These are phyloP conservation scores for Micromesistius poutassou DNA, from an alignment of 2,797 vertebrate genomes.

Conservation along the genomic window DNA sequence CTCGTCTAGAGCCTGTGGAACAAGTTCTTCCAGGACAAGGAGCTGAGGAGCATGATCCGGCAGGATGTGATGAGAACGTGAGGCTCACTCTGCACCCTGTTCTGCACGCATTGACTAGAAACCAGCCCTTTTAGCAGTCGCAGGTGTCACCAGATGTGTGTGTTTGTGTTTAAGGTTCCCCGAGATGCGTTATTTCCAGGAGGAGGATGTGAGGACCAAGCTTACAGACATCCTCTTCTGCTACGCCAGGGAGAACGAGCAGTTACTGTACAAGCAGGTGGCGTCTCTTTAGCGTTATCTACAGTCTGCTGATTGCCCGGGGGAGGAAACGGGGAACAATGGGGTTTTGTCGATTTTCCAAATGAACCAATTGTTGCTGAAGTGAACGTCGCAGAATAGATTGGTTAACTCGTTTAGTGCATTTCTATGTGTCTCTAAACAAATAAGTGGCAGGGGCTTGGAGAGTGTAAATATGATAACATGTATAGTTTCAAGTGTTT, in stretches of 20 bases:
- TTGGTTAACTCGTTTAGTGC: not conserved
- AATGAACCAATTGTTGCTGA: not conserved
- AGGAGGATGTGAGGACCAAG: slow-evolving; percentile 92
- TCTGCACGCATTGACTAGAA: not conserved
- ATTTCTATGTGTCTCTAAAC: not conserved
- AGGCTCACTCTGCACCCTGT: slow-evolving; percentile 47
- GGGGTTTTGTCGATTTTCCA: not conserved
- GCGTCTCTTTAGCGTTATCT: not conserved
- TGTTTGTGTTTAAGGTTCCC: slow-evolving; percentile 80
- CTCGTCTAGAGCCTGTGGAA: slow-evolving; percentile 92
- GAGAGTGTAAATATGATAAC: slow-evolving; percentile 52
- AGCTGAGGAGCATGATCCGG: slow-evolving; percentile 94
- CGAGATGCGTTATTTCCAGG: slow-evolving; percentile 97
- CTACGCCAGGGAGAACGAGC: slow-evolving; percentile 96
- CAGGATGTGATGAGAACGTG: slow-evolving; percentile 97
- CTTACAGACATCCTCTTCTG: slow-evolving; percentile 99
- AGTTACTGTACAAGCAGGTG: slow-evolving; percentile 98
- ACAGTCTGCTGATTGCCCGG: not conserved
- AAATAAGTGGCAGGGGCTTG: slow-evolving; percentile 44
- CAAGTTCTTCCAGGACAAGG: slow-evolving; percentile 99
- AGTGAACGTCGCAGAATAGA: not conserved
- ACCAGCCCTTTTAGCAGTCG: not conserved
- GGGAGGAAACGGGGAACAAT: not conserved
- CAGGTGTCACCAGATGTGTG: not conserved
- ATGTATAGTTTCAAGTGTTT: slow-evolving; percentile 16